Percentiles rank a stretch among this genome's conserved stretches.
phyloP scores from a whole-genome alignment of 2,888 invertebrate genomes.

The Rhamnusium bicolor region DNA sequence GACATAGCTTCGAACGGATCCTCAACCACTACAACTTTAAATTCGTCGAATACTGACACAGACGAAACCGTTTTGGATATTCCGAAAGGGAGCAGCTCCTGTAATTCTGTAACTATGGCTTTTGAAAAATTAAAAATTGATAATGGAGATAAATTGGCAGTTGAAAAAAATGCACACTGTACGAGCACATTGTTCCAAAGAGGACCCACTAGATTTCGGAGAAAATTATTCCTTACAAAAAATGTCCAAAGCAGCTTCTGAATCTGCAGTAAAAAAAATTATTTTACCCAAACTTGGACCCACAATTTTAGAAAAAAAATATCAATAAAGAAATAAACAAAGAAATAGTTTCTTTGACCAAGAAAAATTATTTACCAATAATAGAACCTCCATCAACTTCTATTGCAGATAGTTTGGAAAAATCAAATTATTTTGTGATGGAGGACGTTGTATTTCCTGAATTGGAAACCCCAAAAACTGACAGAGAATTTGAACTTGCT shows the following conservation, averaged over 20 bases:
- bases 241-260: background rate
- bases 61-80: background rate
- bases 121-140: slow-evolving; percentile 21
- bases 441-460: background rate
- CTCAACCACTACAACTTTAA: background rate
- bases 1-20: background rate
- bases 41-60: slow-evolving; percentile 1
- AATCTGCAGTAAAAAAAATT: background rate
- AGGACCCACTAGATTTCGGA: background rate
- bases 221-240: no score
- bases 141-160: background rate
- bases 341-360: background rate
- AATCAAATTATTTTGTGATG: no score
- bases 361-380: background rate
- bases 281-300: background rate
- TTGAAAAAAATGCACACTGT: background rate
- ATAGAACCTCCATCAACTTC: background rate
- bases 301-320: background rate
- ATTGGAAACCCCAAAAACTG: background rate
- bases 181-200: background rate
- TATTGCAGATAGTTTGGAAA: background rate
- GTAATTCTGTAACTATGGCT: slow-evolving; percentile 16
- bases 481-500: background rate
- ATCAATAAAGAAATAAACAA: background rate
- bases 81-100: slow-evolving; percentile 1